Percentiles rank a stretch among this genome's conserved stretches.
These are phyloP conservation scores for Echiichthys vipera DNA, from an alignment of 2,797 vertebrate species.

Conservation along the genomic window DNA sequence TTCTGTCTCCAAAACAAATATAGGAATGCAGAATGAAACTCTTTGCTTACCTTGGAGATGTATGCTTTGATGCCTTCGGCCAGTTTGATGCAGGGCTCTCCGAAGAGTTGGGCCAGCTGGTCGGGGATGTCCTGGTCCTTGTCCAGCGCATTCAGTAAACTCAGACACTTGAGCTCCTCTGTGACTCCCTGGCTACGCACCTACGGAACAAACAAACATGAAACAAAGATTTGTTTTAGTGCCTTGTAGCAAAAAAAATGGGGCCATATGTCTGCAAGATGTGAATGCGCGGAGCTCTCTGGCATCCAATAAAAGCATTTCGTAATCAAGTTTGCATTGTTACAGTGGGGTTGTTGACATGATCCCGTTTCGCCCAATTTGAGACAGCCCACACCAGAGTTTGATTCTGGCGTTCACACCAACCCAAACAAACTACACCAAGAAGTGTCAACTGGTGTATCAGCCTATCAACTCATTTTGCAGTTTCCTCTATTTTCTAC, in stretches of 20 bases:
- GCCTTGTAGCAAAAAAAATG: not conserved
- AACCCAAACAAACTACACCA: too few relatives aligned
- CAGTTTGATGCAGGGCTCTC: slow-evolving; percentile 89
- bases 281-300: too few relatives aligned
- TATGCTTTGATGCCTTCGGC: slow-evolving; percentile 90
- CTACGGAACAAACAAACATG: slow-evolving; percentile 53
- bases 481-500: not conserved
- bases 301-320: too few relatives aligned
- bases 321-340: not conserved
- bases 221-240: too few relatives aligned
- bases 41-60: slow-evolving; percentile 84
- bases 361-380: too few relatives aligned
- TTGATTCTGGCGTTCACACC: too few relatives aligned
- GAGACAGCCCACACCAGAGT: too few relatives aligned
- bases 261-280: not conserved
- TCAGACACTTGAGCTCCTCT: slow-evolving; percentile 89
- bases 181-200: slow-evolving; percentile 86
- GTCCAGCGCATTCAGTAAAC: slow-evolving; percentile 85
- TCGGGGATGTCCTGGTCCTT: slow-evolving; percentile 85
- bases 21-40: not conserved
- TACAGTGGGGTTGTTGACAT: too few relatives aligned
- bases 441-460: too few relatives aligned
- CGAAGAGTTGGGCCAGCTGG: slow-evolving; percentile 84
- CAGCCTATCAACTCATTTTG: too few relatives aligned
- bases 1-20: not conserved